Percentiles rank a stretch among this genome's conserved stretches.
Evolutionary conservation across 2,888 invertebrate species (phyloP).

Genomic region (Sinotaia quadrata): DNA sequence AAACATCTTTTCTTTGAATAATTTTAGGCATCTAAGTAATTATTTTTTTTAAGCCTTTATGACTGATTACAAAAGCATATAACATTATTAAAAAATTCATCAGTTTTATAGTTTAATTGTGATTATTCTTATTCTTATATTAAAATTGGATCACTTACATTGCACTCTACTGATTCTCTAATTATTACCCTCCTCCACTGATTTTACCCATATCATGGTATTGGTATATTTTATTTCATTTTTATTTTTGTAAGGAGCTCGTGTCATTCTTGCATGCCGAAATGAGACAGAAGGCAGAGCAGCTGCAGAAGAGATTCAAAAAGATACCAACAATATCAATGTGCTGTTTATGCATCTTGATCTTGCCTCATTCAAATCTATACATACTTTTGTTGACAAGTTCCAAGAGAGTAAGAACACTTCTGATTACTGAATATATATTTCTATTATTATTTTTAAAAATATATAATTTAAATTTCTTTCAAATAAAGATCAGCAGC

Average conservation of each 20-base stretch:
- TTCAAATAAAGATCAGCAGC: too few species aligned
- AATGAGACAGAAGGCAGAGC: constrained; percentile 54
- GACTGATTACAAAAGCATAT: too few species aligned
- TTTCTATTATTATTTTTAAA: too few species aligned
- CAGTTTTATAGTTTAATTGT: too few species aligned
- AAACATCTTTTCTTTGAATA: too few species aligned
- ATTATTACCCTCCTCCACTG: background rate
- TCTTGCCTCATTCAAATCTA: constrained; percentile 65
- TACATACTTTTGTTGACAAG: constrained; percentile 65
- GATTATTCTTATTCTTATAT: background rate
- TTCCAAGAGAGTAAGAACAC: constrained; percentile 65
- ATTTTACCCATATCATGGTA: too few species aligned
- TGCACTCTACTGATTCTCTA: background rate
- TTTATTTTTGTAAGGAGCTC: constrained; percentile 76
- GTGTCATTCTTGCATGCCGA: constrained; percentile 66
- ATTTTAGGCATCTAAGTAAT: too few species aligned
- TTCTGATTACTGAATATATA: too few species aligned
- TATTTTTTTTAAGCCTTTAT: too few species aligned
- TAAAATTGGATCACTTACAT: background rate
- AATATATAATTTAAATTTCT: too few species aligned
- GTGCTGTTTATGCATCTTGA: constrained; percentile 62
- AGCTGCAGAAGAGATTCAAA: constrained; percentile 49
- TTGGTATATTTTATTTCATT: constrained; percentile 29
- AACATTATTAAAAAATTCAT: too few species aligned
- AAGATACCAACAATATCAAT: constrained; percentile 52